Base-by-base conservation (phyloP, 2,888 invertebrate genomes). In the Chrysolina oricalcia region DNA sequence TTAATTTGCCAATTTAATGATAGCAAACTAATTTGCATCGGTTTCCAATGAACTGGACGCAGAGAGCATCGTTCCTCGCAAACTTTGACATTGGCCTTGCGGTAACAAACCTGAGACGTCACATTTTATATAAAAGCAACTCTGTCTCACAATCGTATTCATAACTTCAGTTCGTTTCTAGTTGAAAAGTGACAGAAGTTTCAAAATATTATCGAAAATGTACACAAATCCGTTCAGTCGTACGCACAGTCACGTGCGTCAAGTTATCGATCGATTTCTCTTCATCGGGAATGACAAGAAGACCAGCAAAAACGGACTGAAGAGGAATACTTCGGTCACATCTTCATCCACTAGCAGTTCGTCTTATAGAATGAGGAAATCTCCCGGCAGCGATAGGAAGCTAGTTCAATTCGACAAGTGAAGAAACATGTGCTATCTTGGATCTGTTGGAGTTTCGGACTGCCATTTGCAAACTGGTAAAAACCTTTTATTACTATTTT, bases 171-270 rank as follows among this genome's bases (percentile, higher is more conserved):
- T n/a, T 2, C 2, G 23, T 3, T 27, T 59, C 59, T 15, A n/a
- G 27, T 27, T n/a, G 35, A 27, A n/a, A 1, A n/a, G 27, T 59
- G 59, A 35, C 35, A 35, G 56, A 43, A 13, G 6, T 40, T 8
- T 9, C 10, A 35, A n/a, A 11, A 21, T 13, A 9, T 11, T 21
- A 19, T 50, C 1, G 11, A 90, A 88, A 83, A 93, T 93, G 93
- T 93, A 91, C 84, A 93, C 93, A 74, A 93, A 93, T 87, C 93
- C 93, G 70, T 93, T 93, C 86, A 93, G 93, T 81, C 91, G 93
- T 83, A 93, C 93, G 81, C 93, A 93, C 86, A 93, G 93, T 43
- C 91, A 91, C 73, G 89, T 93, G 85, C 91, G 93, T 82, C 93
- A 93, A 85, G 91, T 92, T 83, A 88, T 93, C 83, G 93, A 93